Base-by-base conservation (phyloP, 2,888 invertebrate species). In the Orgyia antiqua region DNA sequence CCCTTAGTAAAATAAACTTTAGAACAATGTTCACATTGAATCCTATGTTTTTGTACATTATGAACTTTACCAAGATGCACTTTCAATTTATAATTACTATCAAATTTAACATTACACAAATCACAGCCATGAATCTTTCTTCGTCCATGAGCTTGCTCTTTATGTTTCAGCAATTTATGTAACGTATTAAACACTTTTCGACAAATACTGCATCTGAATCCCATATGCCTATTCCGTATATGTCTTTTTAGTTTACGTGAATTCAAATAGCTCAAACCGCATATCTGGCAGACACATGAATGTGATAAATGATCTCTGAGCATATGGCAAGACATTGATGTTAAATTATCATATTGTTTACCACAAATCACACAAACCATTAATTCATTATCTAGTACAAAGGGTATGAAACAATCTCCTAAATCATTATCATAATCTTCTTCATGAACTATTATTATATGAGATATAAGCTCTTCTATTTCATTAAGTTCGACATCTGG, bases 1-100 rank as follows among this genome's bases (percentile, higher is more conserved):
- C 88, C 88, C 68, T 89, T 88, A 0, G 80, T 80, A 0, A 68
- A 68, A 10, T 74, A 74, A 20, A 79, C 43, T 46, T 77, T 80
- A 24, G 87, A 68, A 58, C 89, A 77, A 4, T 66, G 49, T n/a
- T 76, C 66, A 32, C 82, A 82, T 45, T 72, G 68, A 0, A 78
- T 62, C 3, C 51, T 55, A 24, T 73, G 78, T 25, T 75, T 77
- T 17, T 71, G 76, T 0, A 79, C 82, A 13, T 77, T 76, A 27
- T 82, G 82, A 10, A 67, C 57, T 24, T 72, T 79, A 0, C 80
- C 78, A 60, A 80, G 56, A 40, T 82, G 82, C 0, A 76, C 79
- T 48, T 75, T 77, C 1, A 78, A 33, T 31, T 68, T 66, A 24
- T 82, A 80, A 2, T 49, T 50, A 13, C 50, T 77, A 0, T 55